Percentiles rank a stretch among this genome's conserved stretches.
phyloP scores from a whole-genome alignment of 92 coral and sea anemone species.

The Parazoanthus atlanticus region DNA sequence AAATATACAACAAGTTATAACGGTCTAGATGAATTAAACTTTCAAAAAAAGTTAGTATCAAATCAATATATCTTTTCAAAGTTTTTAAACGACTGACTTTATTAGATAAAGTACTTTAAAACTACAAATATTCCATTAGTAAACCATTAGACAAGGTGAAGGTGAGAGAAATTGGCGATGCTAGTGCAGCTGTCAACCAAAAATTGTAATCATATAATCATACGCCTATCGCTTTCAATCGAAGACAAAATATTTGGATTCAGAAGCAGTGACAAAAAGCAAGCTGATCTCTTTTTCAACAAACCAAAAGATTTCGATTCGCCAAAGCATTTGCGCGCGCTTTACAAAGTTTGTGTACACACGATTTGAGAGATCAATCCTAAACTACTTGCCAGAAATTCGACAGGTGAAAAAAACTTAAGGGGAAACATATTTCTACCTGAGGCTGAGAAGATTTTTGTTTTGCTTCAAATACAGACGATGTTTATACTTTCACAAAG shows the following conservation, averaged over 20 bases:
- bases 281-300: constrained; percentile 38
- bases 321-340: constrained; percentile 38
- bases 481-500: constrained; percentile 8
- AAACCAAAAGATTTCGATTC: constrained; percentile 25
- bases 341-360: constrained; percentile 47
- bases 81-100: neutral
- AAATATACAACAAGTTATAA: neutral
- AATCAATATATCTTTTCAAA: neutral
- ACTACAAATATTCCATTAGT: neutral
- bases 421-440: neutral
- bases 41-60: neutral
- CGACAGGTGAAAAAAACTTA: neutral
- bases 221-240: neutral
- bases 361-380: neutral
- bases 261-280: constrained; percentile 3
- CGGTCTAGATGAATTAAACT: neutral
- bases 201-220: neutral
- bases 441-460: neutral
- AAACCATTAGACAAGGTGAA: neutral
- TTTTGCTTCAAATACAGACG: constrained; percentile 9
- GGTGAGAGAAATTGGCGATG: neutral
- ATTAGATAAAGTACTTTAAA: neutral
- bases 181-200: constrained; percentile 2
- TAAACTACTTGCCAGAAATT: neutral
- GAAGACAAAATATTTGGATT: neutral